Evolutionary conservation across 2,888 invertebrate genomes (phyloP).

Genomic region (Eurytoma adleriae): DNA sequence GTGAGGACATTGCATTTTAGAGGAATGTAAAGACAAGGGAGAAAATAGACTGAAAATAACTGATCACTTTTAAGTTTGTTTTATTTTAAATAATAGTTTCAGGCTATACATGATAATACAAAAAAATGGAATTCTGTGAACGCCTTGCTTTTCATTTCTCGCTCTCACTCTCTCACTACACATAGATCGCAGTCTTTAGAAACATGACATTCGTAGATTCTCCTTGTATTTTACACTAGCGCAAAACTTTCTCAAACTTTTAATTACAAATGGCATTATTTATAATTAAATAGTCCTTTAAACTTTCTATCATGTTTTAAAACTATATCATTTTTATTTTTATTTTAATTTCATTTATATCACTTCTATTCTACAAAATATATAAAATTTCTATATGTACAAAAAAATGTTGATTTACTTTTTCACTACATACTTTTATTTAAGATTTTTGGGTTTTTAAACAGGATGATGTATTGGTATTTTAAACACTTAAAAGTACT

Average conservation of each 20-base stretch:
- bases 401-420: no score
- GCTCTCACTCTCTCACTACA: constrained; percentile 45
- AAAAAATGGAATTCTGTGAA: constrained; percentile 52
- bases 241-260: constrained; percentile 37
- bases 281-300: constrained; percentile 27
- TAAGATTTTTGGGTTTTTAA: no score
- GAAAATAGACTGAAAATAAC: constrained; percentile 72
- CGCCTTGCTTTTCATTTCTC: constrained; percentile 41
- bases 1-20: constrained; percentile 42
- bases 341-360: no score
- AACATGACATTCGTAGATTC: constrained; percentile 35
- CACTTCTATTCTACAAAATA: no score
- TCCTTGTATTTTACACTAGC: constrained; percentile 32
- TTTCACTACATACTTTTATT: no score
- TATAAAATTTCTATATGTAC: no score
- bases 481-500: no score
- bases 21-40: constrained; percentile 51
- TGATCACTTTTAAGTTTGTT: constrained; percentile 72
- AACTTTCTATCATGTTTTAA: not conserved
- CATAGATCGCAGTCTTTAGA: constrained; percentile 13
- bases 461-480: no score
- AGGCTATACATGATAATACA: constrained; percentile 70
- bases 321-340: no score
- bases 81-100: constrained; percentile 68
- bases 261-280: constrained; percentile 38